Evolutionary conservation across 2,113 vertebrate genomes (phyloP), one percentile per base, ranked within the genome.

Genomic region (Rhea pennata): DNA sequence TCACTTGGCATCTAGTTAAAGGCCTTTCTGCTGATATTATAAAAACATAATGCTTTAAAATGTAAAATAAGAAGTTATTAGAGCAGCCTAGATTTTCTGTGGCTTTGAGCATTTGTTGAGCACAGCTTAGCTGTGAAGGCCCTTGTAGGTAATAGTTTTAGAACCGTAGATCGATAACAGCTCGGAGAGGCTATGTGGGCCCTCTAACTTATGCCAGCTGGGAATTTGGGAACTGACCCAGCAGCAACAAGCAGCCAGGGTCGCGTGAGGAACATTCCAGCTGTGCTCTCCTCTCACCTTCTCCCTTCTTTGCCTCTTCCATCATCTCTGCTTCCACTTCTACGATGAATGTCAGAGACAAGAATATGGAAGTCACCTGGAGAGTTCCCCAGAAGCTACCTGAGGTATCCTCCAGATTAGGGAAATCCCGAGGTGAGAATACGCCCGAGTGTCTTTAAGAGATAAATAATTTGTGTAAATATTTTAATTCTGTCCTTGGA

Each of bases 401-500:
- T 31, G 11, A 27, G 6, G n/a, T 59, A 48, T 86, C 85, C 36
- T 67, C 17, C 24, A 91, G 21, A 56, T 58, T 27, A 51, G 19
- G 53, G 23, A 46, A 87, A 39, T 66, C 27, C 44, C 69, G 74
- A 76, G 21, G 33, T 51, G 16, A 88, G 72, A 84, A 72, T 26
- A 17, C 79, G 39, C 36, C 50, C 5, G 19, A 83, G 26, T 39
- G 12, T 61, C 56, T 90, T 88, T 81, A 42, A 23, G 12, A 92
- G 71, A 67, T 51, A 73, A 82, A 64, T 87, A 84, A 93, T 19
- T 23, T 59, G 42, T 66, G 26, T 70, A 97, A 95, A 96, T 88
- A 84, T 96, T 95, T 92, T 89, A 92, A 92, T 96, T 95, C 50
- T 92, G 84, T 15, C 72, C 87, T 93, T 59, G 75, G 39, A 97